Conservation (phyloP, 37 sponge, comb jelly and placozoan genomes). For the Halichondria panicea region DNA sequence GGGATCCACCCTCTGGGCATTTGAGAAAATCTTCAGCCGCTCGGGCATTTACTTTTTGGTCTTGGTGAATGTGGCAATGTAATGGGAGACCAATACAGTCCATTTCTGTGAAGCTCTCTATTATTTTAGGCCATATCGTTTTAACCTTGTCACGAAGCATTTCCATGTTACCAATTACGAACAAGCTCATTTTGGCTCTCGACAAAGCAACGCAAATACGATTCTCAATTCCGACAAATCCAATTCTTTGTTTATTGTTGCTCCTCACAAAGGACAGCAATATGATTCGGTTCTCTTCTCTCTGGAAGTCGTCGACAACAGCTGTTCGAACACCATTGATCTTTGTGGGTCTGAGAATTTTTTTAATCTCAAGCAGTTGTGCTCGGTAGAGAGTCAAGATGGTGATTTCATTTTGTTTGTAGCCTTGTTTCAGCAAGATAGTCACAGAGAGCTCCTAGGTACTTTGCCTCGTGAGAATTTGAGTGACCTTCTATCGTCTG, state of each 20-base stretch:
- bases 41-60: conserved; percentile 3
- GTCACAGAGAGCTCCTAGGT: conserved; percentile 56
- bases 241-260: conserved; percentile 71
- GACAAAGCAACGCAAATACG: conserved; percentile 92
- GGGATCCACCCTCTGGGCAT: conserved; percentile 85
- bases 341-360: conserved; percentile 34
- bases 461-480: conserved; percentile 80
- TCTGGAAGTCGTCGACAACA: conserved; percentile 94
- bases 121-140: conserved; percentile 69
- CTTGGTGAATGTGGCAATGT: conserved; percentile 75
- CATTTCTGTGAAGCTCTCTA: conserved; percentile 37
- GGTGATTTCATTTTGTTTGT: conserved; percentile 67
- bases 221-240: conserved; percentile 77
- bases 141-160: conserved; percentile 45
- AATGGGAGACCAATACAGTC: conserved; percentile 70
- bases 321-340: conserved; percentile 75
- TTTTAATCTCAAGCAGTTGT: conserved; percentile 74
- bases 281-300: conserved; percentile 91
- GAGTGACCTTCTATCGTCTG: conserved; percentile 55
- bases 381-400: conserved; percentile 89
- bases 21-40: conserved; percentile 66
- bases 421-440: conserved; percentile 83
- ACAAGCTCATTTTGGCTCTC: conserved; percentile 84
- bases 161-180: conserved; percentile 84
- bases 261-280: conserved; percentile 85